phyloP scores from a whole-genome alignment of 1,140 invertebrate genomes.

The Hyposmocoma kahamanoa region DNA sequence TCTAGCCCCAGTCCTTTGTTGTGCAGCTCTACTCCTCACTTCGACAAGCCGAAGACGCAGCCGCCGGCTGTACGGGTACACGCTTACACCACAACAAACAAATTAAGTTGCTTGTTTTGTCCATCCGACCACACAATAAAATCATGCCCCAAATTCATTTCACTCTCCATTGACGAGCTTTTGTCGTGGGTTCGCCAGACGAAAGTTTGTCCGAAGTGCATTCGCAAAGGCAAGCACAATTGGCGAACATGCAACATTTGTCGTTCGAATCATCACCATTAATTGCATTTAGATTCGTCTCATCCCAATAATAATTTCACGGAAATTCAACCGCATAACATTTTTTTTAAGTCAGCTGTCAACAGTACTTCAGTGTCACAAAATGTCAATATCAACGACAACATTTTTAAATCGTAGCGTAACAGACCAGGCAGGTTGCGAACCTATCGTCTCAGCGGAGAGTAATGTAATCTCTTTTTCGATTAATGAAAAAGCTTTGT shows the following conservation, averaged over 20 bases:
- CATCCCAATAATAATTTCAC: no score
- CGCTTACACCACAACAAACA: neutral
- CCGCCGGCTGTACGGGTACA: neutral
- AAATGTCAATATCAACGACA: no score
- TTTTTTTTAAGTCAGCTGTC: no score
- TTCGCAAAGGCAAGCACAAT: constrained; percentile 1
- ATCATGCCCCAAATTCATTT: neutral
- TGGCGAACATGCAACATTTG: constrained; percentile 1
- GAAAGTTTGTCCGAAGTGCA: constrained; percentile 2
- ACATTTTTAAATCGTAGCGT: no score
- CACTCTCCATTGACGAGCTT: neutral
- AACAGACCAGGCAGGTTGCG: no score
- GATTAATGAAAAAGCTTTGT: neutral
- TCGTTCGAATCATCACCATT: neutral
- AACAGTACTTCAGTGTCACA: no score
- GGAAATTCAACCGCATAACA: no score
- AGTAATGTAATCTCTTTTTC: neutral
- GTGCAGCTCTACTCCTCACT: neutral
- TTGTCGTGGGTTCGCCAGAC: neutral
- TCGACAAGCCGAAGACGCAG: neutral
- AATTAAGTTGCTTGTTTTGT: neutral
- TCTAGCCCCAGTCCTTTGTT: neutral
- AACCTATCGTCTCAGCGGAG: no score
- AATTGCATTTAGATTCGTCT: constrained; percentile 1
- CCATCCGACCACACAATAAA: neutral